phyloP scores from a whole-genome alignment of 2,888 invertebrate species.

The Caenorhabditis auriculariae region DNA sequence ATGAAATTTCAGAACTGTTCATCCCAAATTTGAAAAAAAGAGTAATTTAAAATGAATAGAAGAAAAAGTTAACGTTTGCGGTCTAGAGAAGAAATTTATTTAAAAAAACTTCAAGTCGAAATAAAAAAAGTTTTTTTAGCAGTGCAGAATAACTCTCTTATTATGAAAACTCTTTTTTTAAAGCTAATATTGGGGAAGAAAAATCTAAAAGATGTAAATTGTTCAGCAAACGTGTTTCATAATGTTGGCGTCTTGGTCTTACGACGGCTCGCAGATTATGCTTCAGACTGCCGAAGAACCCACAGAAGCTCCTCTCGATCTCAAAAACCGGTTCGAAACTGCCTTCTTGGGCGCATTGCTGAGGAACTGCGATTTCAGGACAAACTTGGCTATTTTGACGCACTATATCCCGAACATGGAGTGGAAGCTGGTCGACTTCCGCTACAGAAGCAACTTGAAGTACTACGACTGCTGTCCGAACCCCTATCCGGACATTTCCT shows the following conservation, averaged over 20 bases:
- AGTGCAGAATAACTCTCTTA: too few relatives aligned
- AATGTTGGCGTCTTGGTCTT: constrained; percentile 61
- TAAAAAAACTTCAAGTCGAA: too few relatives aligned
- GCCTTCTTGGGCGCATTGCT: neutral
- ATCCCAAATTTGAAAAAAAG: too few relatives aligned
- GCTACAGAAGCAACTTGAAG: constrained; percentile 53
- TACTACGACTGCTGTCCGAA: constrained; percentile 62
- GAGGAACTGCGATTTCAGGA: constrained; percentile 21
- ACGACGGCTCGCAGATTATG: constrained; percentile 59
- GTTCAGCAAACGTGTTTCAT: constrained; percentile 58
- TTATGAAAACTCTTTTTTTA: neutral
- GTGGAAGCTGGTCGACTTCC: constrained; percentile 60
- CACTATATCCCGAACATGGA: constrained; percentile 63
- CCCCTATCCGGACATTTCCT: constrained; percentile 60
- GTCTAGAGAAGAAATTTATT: too few relatives aligned
- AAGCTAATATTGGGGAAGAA: neutral
- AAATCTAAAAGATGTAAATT: constrained; percentile 1
- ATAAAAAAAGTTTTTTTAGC: too few relatives aligned
- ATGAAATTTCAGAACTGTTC: too few relatives aligned
- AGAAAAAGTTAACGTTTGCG: too few relatives aligned
- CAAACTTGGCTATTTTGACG: constrained; percentile 47
- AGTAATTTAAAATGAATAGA: too few relatives aligned
- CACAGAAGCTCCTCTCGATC: constrained; percentile 34
- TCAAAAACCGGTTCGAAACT: constrained; percentile 26
- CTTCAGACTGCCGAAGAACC: constrained; percentile 46